Base-by-base conservation (phyloP, 2,888 invertebrate genomes). In the Rhamphomyia laevipes region DNA sequence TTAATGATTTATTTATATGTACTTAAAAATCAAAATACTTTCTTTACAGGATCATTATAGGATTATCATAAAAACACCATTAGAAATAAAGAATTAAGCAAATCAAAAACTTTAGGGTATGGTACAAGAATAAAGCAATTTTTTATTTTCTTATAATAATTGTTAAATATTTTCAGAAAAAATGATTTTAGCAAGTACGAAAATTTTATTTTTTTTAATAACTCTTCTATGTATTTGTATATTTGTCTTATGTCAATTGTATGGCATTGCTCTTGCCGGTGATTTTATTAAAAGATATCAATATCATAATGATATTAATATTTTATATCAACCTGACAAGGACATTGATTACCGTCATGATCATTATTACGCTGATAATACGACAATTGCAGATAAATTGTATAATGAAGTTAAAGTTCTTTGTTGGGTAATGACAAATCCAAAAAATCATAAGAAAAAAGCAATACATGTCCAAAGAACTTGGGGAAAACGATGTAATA, bases 351-450 rank as follows among this genome's bases (percentile, higher is more conserved):
- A 55, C 43, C 23, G 6, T 6, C 71, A 74, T 56, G 62, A 13
- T 7, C 84, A 85, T 58, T 74, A 68, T 54, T 76, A 77, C 55
- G 83, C 84, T 58, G 82, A 81, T 62, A 66, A 70, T 13, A 62
- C 73, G 0, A 61, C 85, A 4, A 27, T 27, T 27, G 27, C 42
- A 7, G 41, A 41, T 13, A 43, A 80, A 55, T 68, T 92, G 56
- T 73, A 79, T 6, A 74, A 78, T 55, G 80, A 82, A 59, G 86
- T 95, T 38, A 76, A 86, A 48, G 82, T 95, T 56, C 73, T 95
- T 1, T 95, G 95, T 65, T 95, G 94, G 93, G 76, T 95, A 30
- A 87, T 95, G 86, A 95, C 95, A 0, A 84, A 81, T 51, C 93
- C 94, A 1, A 73, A 73, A 31, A 94, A 90, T 70, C 92, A 93